Conservation (phyloP, 2,888 invertebrate genomes). For the Dione juno region DNA sequence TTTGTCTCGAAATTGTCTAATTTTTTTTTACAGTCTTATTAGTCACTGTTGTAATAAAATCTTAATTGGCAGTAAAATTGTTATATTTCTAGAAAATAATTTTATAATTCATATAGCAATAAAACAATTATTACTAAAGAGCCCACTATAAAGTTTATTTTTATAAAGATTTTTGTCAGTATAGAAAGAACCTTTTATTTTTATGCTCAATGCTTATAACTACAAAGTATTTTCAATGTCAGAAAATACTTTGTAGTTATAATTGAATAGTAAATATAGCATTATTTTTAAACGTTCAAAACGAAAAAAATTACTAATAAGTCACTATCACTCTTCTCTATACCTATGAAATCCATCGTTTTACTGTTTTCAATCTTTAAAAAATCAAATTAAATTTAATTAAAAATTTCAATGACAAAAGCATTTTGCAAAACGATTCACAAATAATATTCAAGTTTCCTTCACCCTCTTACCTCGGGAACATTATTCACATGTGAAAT, state of each 20-base stretch:
- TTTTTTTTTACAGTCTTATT: conserved; percentile 5
- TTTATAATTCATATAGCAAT: neutral
- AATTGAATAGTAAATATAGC: neutral
- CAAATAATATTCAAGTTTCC: conserved; percentile 1
- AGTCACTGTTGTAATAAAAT: conserved; percentile 3
- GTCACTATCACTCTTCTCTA: no score
- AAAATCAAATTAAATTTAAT: no score
- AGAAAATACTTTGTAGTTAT: neutral
- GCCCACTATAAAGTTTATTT: neutral
- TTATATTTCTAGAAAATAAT: conserved; percentile 6
- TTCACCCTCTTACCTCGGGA: conserved; percentile 1
- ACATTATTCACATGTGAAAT: conserved; percentile 9
- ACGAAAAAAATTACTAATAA: no score
- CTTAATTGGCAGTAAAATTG: conserved; percentile 21
- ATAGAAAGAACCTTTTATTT: neutral
- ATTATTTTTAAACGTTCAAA: neutral
- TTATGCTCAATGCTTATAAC: no score
- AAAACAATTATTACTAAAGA: neutral
- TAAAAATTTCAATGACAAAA: no score
- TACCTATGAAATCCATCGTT: no score
- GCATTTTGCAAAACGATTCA: neutral
- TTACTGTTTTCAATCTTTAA: no score
- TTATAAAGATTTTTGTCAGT: neutral
- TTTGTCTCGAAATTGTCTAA: neutral
- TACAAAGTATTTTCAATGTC: neutral